These are phyloP conservation scores for Strigamia crassipes DNA, from an alignment of 2,888 invertebrate species.

Conservation along the genomic window DNA sequence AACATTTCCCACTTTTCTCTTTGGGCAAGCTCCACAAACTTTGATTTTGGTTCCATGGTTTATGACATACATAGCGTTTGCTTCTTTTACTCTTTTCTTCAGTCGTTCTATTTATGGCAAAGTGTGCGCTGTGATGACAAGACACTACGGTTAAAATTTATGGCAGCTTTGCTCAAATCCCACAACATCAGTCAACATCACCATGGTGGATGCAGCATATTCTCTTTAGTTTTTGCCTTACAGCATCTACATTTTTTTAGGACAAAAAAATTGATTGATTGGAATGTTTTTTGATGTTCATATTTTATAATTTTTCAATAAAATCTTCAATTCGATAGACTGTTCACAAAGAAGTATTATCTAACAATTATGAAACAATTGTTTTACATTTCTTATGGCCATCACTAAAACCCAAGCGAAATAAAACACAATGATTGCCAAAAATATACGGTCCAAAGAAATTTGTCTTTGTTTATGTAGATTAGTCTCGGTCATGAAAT, in stretches of 20 bases:
- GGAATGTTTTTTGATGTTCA: background rate
- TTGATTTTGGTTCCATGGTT: background rate
- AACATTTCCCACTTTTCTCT: background rate
- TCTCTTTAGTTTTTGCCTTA: background rate
- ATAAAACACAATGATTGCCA: too few relatives aligned
- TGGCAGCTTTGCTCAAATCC: constrained; percentile 16
- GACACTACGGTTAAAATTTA: constrained; percentile 15
- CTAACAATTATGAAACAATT: too few relatives aligned
- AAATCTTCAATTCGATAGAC: too few relatives aligned
- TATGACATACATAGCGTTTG: background rate
- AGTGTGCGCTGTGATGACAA: constrained; percentile 5
- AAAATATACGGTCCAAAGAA: too few relatives aligned
- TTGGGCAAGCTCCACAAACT: background rate
- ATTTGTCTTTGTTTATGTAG: too few relatives aligned
- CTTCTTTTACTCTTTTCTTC: constrained; percentile 15
- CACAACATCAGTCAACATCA: constrained; percentile 21
- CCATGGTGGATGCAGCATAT: background rate
- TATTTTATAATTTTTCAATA: background rate
- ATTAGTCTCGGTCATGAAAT: too few relatives aligned
- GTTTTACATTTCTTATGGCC: too few relatives aligned
- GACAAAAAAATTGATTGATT: background rate
- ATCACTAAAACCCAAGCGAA: too few relatives aligned
- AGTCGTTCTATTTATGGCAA: constrained; percentile 16
- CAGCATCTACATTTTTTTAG: background rate
- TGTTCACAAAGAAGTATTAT: too few relatives aligned